phyloP scores from a whole-genome alignment of 2,797 vertebrate species.

The Decapterus maruadsi region DNA sequence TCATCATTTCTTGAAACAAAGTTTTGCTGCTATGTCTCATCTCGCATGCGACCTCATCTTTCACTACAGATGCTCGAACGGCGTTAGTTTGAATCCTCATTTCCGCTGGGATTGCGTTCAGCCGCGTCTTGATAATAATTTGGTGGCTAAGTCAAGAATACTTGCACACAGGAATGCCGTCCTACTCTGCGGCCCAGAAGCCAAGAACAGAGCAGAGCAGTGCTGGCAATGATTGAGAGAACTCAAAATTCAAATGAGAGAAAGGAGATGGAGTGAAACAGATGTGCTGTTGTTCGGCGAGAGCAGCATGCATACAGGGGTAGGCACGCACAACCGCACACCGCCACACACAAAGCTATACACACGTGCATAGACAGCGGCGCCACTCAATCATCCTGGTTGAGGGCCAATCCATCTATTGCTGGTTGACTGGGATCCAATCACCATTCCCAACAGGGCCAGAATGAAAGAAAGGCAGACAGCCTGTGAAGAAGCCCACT shows the following conservation, averaged over 20 bases:
- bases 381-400: conserved; percentile 75
- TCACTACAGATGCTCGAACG: conserved; percentile 41
- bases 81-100: conserved; percentile 46
- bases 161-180: conserved; percentile 56
- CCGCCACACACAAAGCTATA: conserved; percentile 58
- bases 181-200: conserved; percentile 33
- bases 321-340: conserved; percentile 36
- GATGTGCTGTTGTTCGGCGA: conserved; percentile 72
- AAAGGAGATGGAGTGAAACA: conserved; percentile 75
- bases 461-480: conserved; percentile 78
- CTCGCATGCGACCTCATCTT: conserved; percentile 25
- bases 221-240: conserved; percentile 69
- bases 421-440: conserved; percentile 83
- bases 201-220: conserved; percentile 46
- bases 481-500: conserved; percentile 72
- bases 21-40: conserved; percentile 27
- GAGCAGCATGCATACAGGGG: conserved; percentile 45
- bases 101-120: conserved; percentile 54
- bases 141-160: conserved; percentile 66
- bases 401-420: conserved; percentile 77
- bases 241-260: conserved; percentile 76
- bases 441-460: conserved; percentile 81
- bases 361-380: conserved; percentile 63
- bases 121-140: conserved; percentile 59
- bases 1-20: conserved; percentile 32